Base-by-base conservation (phyloP, 2,797 vertebrate genomes). In the Heteromormyrus szaboi region DNA sequence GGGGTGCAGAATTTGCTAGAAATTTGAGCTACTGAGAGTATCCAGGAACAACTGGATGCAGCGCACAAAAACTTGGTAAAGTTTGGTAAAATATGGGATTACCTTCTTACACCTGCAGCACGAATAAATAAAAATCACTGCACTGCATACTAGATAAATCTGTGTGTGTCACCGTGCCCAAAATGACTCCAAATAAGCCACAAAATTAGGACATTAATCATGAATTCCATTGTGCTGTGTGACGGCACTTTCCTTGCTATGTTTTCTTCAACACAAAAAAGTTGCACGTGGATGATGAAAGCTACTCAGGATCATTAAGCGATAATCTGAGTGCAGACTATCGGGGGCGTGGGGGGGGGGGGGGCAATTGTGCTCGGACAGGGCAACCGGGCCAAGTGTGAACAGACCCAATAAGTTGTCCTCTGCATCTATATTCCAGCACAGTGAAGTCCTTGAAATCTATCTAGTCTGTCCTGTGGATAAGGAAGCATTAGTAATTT, bases 401-500 rank as follows among this genome's bases (percentile, higher is more conserved):
- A 72, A 3, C 4, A 33, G 11, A 29, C 4, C 65, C 29, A 68
- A 68, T 3, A 33, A 79, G 37, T 44, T 6, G 2, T 44, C 72
- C 46, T 29, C n/a, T 22, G 48, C 19, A 19, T n/a, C 44, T n/a
- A 6, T 4, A 51, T 25, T 12, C 46, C n/a, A 85, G 84, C 46
- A 29, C 84, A 50, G 83, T 12, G n/a, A 53, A 56, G 48, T 54
- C 22, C 25, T 56, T 85, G n/a, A 50, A 87, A 88, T 90, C 87
- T 90, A 88, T 92, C 91, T 88, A 25, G 0, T 37, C 88, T 19
- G 88, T 76, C 90, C 89, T 4, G 81, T 79, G 86, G 9, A 89
- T 92, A 88, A 92, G 88, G 92, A 91, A 90, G 88, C 87, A 92
- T 90, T 65, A 85, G 91, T 93, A 91, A 92, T 89, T 93, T 90